These are phyloP conservation scores for Esox niger DNA, from an alignment of 2,113 vertebrate genomes.

Conservation along the genomic window DNA sequence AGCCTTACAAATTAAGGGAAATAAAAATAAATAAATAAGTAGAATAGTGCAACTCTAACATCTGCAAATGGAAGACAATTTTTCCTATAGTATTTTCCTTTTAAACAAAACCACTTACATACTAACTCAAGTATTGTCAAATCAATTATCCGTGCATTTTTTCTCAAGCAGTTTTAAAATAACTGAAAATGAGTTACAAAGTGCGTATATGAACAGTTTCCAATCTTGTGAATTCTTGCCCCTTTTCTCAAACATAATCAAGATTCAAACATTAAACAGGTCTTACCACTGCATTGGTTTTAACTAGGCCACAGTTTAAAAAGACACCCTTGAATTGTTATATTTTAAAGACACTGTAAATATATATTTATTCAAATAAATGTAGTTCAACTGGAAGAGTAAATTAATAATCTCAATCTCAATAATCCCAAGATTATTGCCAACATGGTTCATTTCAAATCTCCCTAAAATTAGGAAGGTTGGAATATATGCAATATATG, in stretches of 20 bases:
- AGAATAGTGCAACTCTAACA: neutral
- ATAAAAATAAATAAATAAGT: neutral
- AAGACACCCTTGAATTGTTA: conserved; percentile 2
- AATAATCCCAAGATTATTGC: neutral
- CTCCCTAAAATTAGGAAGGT: conserved; percentile 39
- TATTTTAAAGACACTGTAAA: conserved; percentile 2
- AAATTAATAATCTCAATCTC: conserved; percentile 18
- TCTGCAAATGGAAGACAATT: neutral
- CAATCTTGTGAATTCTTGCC: neutral
- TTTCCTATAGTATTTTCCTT: conserved; percentile 27
- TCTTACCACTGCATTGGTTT: conserved; percentile 18
- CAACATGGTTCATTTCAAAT: conserved; percentile 19
- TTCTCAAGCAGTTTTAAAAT: conserved; percentile 10
- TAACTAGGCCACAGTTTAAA: conserved; percentile 32
- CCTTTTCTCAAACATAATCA: conserved; percentile 13
- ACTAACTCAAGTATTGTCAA: conserved; percentile 32
- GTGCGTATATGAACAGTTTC: neutral
- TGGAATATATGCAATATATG: conserved; percentile 25
- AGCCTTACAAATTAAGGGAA: neutral
- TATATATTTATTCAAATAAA: conserved; percentile 27
- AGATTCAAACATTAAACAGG: conserved; percentile 26
- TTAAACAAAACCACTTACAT: neutral
- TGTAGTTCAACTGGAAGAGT: conserved; percentile 40
- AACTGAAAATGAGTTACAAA: neutral
- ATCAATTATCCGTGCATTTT: conserved; percentile 35